Evolutionary conservation across 2,113 vertebrate genomes (phyloP).

Genomic region (Emydocephalus ijimae): DNA sequence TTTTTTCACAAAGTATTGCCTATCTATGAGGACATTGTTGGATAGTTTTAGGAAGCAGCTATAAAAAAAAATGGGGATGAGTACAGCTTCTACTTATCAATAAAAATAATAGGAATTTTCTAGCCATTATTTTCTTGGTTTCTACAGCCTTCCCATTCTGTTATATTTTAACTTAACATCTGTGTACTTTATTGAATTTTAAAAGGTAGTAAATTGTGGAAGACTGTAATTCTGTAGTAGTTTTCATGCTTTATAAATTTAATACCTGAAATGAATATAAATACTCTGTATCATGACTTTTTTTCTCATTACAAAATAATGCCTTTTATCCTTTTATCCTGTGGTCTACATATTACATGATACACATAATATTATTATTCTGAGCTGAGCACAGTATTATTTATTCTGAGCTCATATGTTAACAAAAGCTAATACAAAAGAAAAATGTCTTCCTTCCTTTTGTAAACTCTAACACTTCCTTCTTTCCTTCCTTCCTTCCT

Average conservation of each 20-base stretch:
- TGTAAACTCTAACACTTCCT: too few species aligned
- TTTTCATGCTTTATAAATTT: background rate
- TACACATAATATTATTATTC: background rate
- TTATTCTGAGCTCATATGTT: background rate
- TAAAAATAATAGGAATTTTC: background rate
- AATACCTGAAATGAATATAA: background rate
- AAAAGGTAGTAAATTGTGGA: background rate
- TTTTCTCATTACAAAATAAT: background rate
- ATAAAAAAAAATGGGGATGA: background rate
- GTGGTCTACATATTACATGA: background rate
- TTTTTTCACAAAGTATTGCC: background rate
- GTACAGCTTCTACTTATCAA: background rate
- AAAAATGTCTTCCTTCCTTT: background rate
- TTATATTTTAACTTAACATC: background rate
- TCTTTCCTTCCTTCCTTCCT: background rate
- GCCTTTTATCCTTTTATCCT: background rate
- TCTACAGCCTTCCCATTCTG: background rate
- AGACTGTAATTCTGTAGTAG: background rate
- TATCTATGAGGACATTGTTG: background rate
- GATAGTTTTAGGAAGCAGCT: background rate
- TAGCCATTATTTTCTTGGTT: background rate
- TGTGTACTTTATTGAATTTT: conserved; percentile 1
- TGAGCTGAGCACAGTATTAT: background rate
- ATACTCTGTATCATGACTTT: background rate
- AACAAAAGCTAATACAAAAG: background rate